Conservation (phyloP, 2,113 vertebrate genomes). For the Nothocercus julius region DNA sequence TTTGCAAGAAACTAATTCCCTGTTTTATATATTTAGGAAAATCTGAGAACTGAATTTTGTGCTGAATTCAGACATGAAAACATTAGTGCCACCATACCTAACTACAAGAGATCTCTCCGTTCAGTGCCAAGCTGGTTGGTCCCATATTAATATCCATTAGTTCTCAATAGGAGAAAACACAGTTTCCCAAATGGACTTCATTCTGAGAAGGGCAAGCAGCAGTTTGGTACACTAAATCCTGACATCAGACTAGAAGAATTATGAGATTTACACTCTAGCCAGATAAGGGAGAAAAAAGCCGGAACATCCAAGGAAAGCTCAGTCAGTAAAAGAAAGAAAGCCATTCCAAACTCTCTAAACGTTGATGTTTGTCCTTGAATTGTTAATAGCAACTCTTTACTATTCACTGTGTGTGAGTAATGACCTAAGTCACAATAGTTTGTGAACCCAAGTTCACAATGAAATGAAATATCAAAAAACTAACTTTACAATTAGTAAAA, state of each 20-base stretch:
- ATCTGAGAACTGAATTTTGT: neutral
- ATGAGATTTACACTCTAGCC: neutral
- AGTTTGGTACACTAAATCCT: neutral
- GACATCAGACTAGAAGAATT: neutral
- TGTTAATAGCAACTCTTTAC: neutral
- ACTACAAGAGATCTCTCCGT: neutral
- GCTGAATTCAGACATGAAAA: neutral
- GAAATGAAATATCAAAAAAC: neutral
- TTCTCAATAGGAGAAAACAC: neutral
- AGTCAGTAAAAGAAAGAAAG: neutral
- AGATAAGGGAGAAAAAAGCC: neutral
- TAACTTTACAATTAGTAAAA: neutral
- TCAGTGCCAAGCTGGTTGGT: fast-evolving
- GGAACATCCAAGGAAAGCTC: neutral
- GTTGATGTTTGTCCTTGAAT: constrained; percentile 16
- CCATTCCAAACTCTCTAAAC: neutral
- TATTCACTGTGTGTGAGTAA: constrained; percentile 12
- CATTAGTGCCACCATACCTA: neutral
- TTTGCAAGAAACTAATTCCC: neutral
- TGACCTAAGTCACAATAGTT: neutral
- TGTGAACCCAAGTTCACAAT: neutral
- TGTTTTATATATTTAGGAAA: neutral
- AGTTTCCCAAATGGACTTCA: neutral
- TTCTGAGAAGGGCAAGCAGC: neutral
- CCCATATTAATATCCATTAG: fast-evolving